Evolutionary conservation across 2,797 vertebrate species (phyloP).

Genomic region (Tenualosa ilisha): DNA sequence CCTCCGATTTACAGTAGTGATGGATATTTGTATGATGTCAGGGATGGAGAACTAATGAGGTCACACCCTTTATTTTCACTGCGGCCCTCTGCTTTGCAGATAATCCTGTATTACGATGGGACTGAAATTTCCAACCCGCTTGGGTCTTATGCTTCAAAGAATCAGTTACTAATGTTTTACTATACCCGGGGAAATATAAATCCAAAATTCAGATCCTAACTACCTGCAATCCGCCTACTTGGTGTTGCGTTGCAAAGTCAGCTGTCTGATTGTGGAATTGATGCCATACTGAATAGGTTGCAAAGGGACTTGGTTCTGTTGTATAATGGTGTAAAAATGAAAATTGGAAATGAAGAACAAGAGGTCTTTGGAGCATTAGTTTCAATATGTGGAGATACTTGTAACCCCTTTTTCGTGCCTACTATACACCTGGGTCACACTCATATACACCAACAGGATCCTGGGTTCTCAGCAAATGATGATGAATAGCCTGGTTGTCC

Average conservation of each 20-base stretch:
- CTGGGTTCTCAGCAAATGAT: too few relatives aligned
- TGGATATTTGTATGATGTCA: too few relatives aligned
- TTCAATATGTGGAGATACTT: too few relatives aligned
- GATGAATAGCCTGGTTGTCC: too few relatives aligned
- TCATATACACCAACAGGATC: too few relatives aligned
- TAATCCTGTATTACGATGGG: slow-evolving; percentile 48
- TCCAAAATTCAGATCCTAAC: slow-evolving; percentile 35
- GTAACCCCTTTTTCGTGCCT: too few relatives aligned
- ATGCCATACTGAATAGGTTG: slow-evolving; percentile 34
- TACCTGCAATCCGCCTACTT: slow-evolving; percentile 38
- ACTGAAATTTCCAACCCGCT: slow-evolving; percentile 42
- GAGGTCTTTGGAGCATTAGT: too few relatives aligned
- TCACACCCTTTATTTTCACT: slow-evolving; percentile 37
- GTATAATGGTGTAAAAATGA: too few relatives aligned
- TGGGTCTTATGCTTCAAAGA: slow-evolving; percentile 42
- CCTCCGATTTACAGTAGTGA: too few relatives aligned
- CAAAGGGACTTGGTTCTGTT: slow-evolving; percentile 26
- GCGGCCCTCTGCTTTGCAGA: slow-evolving; percentile 43
- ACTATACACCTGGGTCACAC: too few relatives aligned
- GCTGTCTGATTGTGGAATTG: slow-evolving; percentile 30
- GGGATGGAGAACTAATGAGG: too few relatives aligned
- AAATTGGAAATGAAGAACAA: too few relatives aligned
- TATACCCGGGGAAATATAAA: slow-evolving; percentile 41
- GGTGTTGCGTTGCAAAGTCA: slow-evolving; percentile 31
- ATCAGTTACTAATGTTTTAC: slow-evolving; percentile 47